Evolutionary conservation across 2,888 invertebrate genomes (phyloP).

Genomic region (Congeria kusceri): DNA sequence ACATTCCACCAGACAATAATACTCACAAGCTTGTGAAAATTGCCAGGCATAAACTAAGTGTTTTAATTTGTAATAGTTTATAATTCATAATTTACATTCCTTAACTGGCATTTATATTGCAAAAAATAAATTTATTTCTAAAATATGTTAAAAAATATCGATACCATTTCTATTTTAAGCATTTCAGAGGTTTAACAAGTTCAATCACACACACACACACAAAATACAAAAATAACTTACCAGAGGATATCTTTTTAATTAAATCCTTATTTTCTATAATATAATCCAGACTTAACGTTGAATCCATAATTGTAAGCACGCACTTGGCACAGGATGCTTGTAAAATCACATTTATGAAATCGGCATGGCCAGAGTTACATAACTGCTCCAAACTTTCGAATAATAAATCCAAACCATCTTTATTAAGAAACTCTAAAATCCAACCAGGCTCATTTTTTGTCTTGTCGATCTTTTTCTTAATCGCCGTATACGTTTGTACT

Average conservation of each 20-base stretch:
- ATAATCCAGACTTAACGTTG: constrained; percentile 96
- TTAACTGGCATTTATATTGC: too few relatives aligned
- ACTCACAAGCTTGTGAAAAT: too few relatives aligned
- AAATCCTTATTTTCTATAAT: constrained; percentile 98
- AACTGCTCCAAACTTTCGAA: constrained; percentile 75
- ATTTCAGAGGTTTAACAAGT: too few relatives aligned
- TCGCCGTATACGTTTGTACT: constrained; percentile 68
- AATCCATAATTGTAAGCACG: constrained; percentile 89
- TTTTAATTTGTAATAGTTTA: too few relatives aligned
- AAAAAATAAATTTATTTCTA: too few relatives aligned
- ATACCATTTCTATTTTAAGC: too few relatives aligned
- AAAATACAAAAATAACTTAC: constrained; percentile 81
- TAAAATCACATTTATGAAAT: constrained; percentile 75
- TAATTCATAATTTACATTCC: too few relatives aligned
- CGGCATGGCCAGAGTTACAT: constrained; percentile 61
- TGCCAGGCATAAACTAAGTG: background rate
- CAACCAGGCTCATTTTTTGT: constrained; percentile 70
- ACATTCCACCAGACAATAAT: too few relatives aligned
- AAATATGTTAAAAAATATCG: too few relatives aligned
- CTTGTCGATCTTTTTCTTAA: constrained; percentile 70
- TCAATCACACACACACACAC: too few relatives aligned
- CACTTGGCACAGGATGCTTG: constrained; percentile 76
- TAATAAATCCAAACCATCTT: constrained; percentile 77
- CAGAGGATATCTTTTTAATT: constrained; percentile 94
- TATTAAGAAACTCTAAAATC: constrained; percentile 73